These are phyloP conservation scores for Brassicogethes aeneus DNA, from an alignment of 2,888 invertebrate genomes.

Conservation along the genomic window DNA sequence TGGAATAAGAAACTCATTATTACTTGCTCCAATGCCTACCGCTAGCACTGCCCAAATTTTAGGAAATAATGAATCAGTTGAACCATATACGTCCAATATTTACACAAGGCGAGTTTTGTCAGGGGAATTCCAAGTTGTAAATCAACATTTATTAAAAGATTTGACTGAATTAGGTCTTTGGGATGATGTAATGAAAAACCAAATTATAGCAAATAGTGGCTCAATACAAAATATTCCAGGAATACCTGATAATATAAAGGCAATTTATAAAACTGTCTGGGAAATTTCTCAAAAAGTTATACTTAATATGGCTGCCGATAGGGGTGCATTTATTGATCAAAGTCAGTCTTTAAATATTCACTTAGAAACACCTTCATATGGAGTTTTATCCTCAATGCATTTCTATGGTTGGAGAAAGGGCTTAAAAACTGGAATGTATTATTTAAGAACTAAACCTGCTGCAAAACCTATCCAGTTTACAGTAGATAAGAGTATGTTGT, in stretches of 20 bases:
- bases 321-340: slow-evolving; percentile 98
- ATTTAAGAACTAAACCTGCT: slow-evolving; percentile 91
- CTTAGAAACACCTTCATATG: slow-evolving; percentile 89
- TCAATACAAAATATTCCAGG: slow-evolving; percentile 82
- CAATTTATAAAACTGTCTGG: slow-evolving; percentile 94
- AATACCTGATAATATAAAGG: slow-evolving; percentile 78
- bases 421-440: slow-evolving; percentile 98
- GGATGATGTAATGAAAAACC: slow-evolving; percentile 93
- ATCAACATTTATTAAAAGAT: slow-evolving; percentile 90
- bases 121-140: slow-evolving; percentile 94
- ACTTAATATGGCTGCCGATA: slow-evolving; percentile 94
- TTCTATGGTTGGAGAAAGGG: slow-evolving; percentile 97
- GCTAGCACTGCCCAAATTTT: slow-evolving; percentile 98
- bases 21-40: slow-evolving; percentile 97
- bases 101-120: slow-evolving; percentile 89
- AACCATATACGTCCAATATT: slow-evolving; percentile 96
- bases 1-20: slow-evolving; percentile 81
- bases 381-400: slow-evolving; percentile 94
- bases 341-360: slow-evolving; percentile 97
- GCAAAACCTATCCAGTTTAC: slow-evolving; percentile 96
- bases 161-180: slow-evolving; percentile 85
- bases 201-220: slow-evolving; percentile 83
- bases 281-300: slow-evolving; percentile 90
- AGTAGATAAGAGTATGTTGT: slow-evolving; percentile 74
- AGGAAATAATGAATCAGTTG: slow-evolving; percentile 97